Evolutionary conservation across 2,888 invertebrate genomes (phyloP).

Genomic region (Pseudeuparius sepicola): DNA sequence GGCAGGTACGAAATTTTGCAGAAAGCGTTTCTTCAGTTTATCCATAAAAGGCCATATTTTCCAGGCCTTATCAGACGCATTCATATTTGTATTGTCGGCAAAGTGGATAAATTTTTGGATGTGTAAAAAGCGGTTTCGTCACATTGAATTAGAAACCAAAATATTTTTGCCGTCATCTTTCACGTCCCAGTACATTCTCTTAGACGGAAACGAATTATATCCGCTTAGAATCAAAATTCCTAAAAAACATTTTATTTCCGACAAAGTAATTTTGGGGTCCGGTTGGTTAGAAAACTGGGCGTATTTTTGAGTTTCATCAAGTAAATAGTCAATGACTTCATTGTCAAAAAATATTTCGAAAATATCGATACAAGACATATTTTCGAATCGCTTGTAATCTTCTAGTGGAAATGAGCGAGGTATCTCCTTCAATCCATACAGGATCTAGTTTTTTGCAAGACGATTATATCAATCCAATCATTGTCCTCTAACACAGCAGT

Average conservation of each 20-base stretch:
- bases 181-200: too few relatives aligned
- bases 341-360: constrained; percentile 4
- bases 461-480: too few relatives aligned
- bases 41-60: constrained; percentile 5
- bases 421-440: background rate
- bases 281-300: background rate
- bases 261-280: background rate
- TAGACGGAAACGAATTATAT: constrained; percentile 4
- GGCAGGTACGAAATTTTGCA: too few relatives aligned
- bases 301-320: background rate
- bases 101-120: constrained; percentile 3
- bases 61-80: constrained; percentile 4
- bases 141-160: constrained; percentile 4
- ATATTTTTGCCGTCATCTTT: constrained; percentile 5
- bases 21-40: too few relatives aligned
- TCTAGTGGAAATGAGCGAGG: background rate
- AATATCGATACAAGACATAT: background rate
- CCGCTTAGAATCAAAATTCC: constrained; percentile 4
- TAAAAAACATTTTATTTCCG: constrained; percentile 9
- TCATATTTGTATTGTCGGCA: constrained; percentile 1
- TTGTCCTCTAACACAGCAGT: too few relatives aligned
- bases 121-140: constrained; percentile 8
- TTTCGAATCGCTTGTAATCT: background rate
- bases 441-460: constrained; percentile 1
- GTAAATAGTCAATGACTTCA: background rate